phyloP scores from a whole-genome alignment of 2,888 invertebrate genomes.

The Tachina lurida region DNA sequence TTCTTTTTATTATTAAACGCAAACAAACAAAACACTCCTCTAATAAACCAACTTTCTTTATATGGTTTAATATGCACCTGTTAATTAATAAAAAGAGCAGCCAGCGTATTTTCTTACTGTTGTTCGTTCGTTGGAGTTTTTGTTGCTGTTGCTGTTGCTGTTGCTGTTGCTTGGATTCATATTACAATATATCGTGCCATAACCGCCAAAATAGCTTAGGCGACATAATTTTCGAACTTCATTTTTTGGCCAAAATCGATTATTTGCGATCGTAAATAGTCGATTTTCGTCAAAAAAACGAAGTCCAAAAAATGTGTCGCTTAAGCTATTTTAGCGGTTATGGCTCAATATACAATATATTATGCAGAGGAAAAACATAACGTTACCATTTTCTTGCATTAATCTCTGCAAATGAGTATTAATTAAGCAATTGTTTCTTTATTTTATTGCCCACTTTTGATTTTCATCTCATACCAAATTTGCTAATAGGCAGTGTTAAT shows the following conservation, averaged over 20 bases:
- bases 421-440: constrained; percentile 62
- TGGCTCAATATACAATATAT: too few relatives aligned
- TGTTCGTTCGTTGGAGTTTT: too few relatives aligned
- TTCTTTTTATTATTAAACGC: constrained; percentile 17
- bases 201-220: too few relatives aligned
- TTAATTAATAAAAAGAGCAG: constrained; percentile 67
- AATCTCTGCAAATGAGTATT: constrained; percentile 7
- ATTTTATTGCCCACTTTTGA: constrained; percentile 59
- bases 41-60: constrained; percentile 59
- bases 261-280: too few relatives aligned
- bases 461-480: constrained; percentile 61
- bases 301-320: too few relatives aligned
- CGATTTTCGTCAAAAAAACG: too few relatives aligned
- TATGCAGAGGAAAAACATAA: background rate
- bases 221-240: too few relatives aligned
- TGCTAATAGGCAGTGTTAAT: constrained; percentile 63
- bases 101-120: constrained; percentile 10
- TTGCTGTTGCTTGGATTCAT: constrained; percentile 4
- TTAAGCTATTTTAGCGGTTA: too few relatives aligned
- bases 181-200: background rate
- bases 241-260: too few relatives aligned
- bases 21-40: constrained; percentile 55
- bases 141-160: background rate
- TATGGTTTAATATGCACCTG: constrained; percentile 69
- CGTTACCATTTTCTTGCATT: constrained; percentile 43